phyloP scores from a whole-genome alignment of 37 sponge, comb jelly and placozoan genomes.

The Cliona cf. orientalis region DNA sequence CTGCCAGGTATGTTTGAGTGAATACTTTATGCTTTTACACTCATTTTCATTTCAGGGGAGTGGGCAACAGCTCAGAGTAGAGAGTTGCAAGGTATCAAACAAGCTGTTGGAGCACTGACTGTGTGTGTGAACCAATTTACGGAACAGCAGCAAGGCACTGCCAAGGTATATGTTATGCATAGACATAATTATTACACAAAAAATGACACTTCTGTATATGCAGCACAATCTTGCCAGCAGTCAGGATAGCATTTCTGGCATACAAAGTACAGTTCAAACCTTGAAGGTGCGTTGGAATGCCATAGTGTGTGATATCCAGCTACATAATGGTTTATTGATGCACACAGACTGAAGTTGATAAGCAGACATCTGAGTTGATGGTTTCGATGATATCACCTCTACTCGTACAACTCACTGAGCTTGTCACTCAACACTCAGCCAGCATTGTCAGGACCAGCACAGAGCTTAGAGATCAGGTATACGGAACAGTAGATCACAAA shows the following conservation, averaged over 20 bases:
- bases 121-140: background rate
- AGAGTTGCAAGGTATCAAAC: background rate
- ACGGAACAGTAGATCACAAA: too few relatives aligned
- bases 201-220: background rate
- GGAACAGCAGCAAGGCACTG: background rate
- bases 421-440: background rate
- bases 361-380: background rate
- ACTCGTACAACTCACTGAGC: background rate
- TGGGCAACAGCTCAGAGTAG: background rate
- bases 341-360: background rate
- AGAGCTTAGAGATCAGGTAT: background rate
- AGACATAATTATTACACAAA: background rate
- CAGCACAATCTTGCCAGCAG: conserved; percentile 5
- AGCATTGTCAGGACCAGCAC: background rate
- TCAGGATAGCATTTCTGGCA: background rate
- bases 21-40: background rate
- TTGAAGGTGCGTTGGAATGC: conserved; percentile 7
- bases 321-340: background rate
- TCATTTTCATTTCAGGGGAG: background rate
- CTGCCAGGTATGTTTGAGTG: background rate
- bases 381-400: background rate
- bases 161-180: background rate
- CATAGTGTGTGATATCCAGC: background rate
- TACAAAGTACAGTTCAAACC: background rate
- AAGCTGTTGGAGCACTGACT: background rate